These are phyloP conservation scores for Chaetodon trifascialis DNA, from an alignment of 2,113 vertebrate genomes.

Conservation along the genomic window DNA sequence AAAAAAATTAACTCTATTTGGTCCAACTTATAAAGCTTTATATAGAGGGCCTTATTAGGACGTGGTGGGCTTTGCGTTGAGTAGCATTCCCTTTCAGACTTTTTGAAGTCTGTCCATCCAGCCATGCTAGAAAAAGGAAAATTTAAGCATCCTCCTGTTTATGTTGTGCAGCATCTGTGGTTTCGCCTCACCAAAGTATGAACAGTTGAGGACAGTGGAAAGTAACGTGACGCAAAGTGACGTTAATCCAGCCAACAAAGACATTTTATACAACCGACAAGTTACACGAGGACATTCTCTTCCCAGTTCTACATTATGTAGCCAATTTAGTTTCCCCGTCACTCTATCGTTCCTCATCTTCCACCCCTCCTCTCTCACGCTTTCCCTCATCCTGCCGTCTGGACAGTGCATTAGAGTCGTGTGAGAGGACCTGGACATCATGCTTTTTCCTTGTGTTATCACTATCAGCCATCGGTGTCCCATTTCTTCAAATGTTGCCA, in stretches of 20 bases:
- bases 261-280: slow-evolving; percentile 1
- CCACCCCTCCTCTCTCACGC: not conserved
- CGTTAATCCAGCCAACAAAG: slow-evolving; percentile 14
- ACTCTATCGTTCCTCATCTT: slow-evolving; percentile 22
- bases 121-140: not conserved
- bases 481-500: slow-evolving; percentile 63
- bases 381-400: slow-evolving; percentile 64
- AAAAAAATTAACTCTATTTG: not conserved
- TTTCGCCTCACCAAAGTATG: not conserved
- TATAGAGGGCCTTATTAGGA: not conserved
- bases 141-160: not conserved
- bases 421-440: slow-evolving; percentile 33
- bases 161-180: slow-evolving; percentile 28
- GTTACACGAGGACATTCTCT: not conserved
- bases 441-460: slow-evolving; percentile 60
- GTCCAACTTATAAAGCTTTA: not conserved
- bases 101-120: not conserved
- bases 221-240: slow-evolving; percentile 14
- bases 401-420: slow-evolving; percentile 60
- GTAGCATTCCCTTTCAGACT: not conserved
- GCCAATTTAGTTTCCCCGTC: slow-evolving; percentile 16
- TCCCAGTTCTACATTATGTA: slow-evolving; percentile 34
- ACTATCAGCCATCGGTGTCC: slow-evolving; percentile 66
- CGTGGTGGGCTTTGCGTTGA: not conserved
- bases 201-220: slow-evolving; percentile 12